Conservation (phyloP, 2,888 invertebrate species). For the Acanthococcus lagerstroemiae region DNA sequence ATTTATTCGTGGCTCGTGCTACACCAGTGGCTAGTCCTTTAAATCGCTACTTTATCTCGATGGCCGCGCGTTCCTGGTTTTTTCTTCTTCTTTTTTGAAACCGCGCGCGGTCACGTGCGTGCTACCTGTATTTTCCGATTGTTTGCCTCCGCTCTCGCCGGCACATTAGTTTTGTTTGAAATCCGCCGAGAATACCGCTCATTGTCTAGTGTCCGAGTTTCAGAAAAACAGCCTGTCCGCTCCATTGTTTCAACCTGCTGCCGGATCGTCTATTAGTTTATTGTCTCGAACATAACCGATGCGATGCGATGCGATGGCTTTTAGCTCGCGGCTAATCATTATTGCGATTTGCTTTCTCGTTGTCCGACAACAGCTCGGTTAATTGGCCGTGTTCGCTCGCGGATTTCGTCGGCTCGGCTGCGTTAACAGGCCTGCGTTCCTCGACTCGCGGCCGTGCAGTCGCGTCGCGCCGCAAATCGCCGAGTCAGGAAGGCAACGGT, state of each 20-base stretch:
- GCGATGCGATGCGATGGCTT: conserved; percentile 16
- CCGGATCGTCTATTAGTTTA: conserved; percentile 23
- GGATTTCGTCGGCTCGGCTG: no score
- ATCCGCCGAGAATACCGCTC: conserved; percentile 24
- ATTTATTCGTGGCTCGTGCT: conserved; percentile 21
- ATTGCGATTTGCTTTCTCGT: conserved; percentile 22
- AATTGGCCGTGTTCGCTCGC: conserved; percentile 17
- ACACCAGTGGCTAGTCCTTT: background rate
- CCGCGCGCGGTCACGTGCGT: conserved; percentile 22
- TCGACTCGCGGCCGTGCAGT: no score
- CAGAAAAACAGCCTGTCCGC: conserved; percentile 14
- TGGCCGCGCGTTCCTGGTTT: background rate
- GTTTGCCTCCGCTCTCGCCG: conserved; percentile 16
- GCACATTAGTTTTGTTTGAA: conserved; percentile 23
- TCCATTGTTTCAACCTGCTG: conserved; percentile 17
- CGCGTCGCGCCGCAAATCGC: no score
- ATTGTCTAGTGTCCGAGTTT: conserved; percentile 29
- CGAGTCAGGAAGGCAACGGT: no score
- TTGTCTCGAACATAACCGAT: conserved; percentile 20
- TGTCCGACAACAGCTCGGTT: conserved; percentile 18
- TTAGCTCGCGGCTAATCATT: conserved; percentile 23
- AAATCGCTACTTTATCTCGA: no score
- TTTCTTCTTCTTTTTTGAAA: background rate
- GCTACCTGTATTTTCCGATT: conserved; percentile 25
- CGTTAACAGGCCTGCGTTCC: no score